These are phyloP conservation scores for Columba janthina DNA, from an alignment of 2,113 vertebrate genomes.

Conservation along the genomic window DNA sequence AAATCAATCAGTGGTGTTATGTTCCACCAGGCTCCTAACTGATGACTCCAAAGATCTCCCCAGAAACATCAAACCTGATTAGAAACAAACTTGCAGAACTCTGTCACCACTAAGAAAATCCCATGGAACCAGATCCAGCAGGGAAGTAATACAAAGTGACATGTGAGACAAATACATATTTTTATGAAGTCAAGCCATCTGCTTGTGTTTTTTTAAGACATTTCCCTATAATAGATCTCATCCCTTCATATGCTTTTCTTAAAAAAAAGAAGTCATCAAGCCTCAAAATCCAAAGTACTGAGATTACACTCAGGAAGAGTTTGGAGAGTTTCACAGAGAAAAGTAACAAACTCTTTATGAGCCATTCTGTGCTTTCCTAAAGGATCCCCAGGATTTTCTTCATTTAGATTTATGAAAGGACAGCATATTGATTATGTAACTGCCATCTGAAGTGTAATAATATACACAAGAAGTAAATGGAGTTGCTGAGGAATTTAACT, in stretches of 20 bases:
- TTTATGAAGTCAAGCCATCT: slow-evolving; percentile 29
- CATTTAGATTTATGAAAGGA: slow-evolving; percentile 66
- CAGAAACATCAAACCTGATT: not conserved
- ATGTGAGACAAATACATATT: not conserved
- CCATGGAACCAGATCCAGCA: not conserved
- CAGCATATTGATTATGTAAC: slow-evolving; percentile 69
- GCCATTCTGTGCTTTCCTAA: not conserved
- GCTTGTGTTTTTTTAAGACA: not conserved
- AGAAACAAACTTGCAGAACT: slow-evolving; percentile 6
- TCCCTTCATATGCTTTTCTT: not conserved
- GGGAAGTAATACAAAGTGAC: not conserved
- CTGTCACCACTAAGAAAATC: not conserved
- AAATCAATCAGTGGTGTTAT: not conserved
- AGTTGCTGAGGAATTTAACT: slow-evolving; percentile 63
- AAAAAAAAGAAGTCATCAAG: not conserved
- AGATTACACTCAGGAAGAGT: not conserved
- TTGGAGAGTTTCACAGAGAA: not conserved
- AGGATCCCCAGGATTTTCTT: slow-evolving; percentile 41
- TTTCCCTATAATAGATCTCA: not conserved
- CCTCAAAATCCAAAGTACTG: not conserved
- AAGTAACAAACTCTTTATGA: not conserved
- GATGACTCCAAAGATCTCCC: not conserved
- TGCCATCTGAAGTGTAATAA: slow-evolving; percentile 68
- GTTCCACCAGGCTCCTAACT: not conserved
- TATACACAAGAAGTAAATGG: slow-evolving; percentile 63